Evolutionary conservation across 2,113 vertebrate genomes (phyloP), one percentile per base, ranked within the genome.

Genomic region (Sisor rabdophorus): DNA sequence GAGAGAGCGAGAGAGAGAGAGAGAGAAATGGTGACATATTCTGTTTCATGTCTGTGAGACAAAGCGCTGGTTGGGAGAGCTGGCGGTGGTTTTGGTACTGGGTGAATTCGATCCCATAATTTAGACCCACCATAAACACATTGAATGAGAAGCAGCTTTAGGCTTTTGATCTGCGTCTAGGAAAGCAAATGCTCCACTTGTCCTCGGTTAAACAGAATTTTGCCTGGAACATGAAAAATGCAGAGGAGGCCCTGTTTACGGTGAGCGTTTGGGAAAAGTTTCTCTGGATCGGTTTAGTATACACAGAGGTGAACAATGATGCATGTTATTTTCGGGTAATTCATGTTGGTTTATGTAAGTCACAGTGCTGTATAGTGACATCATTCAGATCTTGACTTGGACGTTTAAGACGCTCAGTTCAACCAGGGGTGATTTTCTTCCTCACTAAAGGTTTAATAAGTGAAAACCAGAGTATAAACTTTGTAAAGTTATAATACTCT

Each of bases 111-210:
- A 81, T 82, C 82, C 72, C 68, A 32, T 81, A 76, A 79, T 84
- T 84, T 82, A 76, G 71, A 65, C 74, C 72, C 80, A 79, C 74
- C 69, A 72, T 85, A 85, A 85, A 85, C 84, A 83, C 40, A 16
- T 22, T 60, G 79, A 82, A 82, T 83, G 76, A 80, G 75, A 81
- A 79, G 72, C 79, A 81, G 80, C 73, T 67, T 81, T 28, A 10
- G 48, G 55, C 36, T 75, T 55, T 79, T 80, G 78, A 80, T 75
- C 56, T 77, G 63, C 17, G 68, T 47, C 65, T 50, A 58, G 73
- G 70, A 81, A 81, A 79, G 67, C 67, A 32, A 44, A 47, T 58
- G 52, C 30, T 80, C 61, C 16, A 36, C 61, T 74, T 77, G 75
- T 70, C 60, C 61, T 80, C 55, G 20, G 22, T 55, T 58, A 73